phyloP scores from a whole-genome alignment of 2,888 invertebrate genomes.

The Xylophagus ater region DNA sequence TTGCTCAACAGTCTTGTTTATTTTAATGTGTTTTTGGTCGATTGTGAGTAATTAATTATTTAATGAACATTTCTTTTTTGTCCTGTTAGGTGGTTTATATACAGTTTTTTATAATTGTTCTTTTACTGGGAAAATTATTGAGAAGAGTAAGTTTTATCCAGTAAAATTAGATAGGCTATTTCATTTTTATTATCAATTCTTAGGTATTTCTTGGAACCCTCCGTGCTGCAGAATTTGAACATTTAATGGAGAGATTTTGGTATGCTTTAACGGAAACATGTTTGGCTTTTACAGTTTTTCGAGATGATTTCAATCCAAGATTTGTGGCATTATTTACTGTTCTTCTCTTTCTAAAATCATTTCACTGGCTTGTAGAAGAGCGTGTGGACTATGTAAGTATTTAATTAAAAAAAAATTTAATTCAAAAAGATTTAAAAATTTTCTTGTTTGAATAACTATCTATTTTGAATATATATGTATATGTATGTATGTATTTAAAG shows the following conservation, averaged over 20 bases:
- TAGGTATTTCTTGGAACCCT: conserved; percentile 84
- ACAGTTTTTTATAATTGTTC: conserved; percentile 89
- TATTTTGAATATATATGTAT: not conserved
- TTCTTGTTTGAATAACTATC: too few relatives aligned
- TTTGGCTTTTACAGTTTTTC: conserved; percentile 95
- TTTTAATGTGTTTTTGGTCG: too few relatives aligned
- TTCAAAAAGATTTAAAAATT: too few relatives aligned
- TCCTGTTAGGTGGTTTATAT: conserved; percentile 83
- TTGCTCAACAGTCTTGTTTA: too few relatives aligned
- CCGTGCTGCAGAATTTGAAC: conserved; percentile 95
- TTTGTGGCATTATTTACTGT: conserved; percentile 97
- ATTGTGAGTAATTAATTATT: too few relatives aligned
- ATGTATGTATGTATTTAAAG: not conserved
- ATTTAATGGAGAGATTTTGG: conserved; percentile 95
- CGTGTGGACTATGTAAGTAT: conserved; percentile 95
- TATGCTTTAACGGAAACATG: conserved; percentile 99
- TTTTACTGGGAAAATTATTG: conserved; percentile 84
- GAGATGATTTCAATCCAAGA: conserved; percentile 96
- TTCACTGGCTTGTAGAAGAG: conserved; percentile 99
- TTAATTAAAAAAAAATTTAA: conserved; percentile 1
- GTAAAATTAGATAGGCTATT: too few relatives aligned
- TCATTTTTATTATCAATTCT: not conserved
- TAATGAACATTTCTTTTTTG: not conserved
- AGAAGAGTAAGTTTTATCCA: conserved; percentile 66
- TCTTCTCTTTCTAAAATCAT: conserved; percentile 91